A percentile compares a stretch with the other conserved stretches of the same genome.
Conservation (phyloP, 2,888 invertebrate genomes). For the Oscheius sp. region DNA sequence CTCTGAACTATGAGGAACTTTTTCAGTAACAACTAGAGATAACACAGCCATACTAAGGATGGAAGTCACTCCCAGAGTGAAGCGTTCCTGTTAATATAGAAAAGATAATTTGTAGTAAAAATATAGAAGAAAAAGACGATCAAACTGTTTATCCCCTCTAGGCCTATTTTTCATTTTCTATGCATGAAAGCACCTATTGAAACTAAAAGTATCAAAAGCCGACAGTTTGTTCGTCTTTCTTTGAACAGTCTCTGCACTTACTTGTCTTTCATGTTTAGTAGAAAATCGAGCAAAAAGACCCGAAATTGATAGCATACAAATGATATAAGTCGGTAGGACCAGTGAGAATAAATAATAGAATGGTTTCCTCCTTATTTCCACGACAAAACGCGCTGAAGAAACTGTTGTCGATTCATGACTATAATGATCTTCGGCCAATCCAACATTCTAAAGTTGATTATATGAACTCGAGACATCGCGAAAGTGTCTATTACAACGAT, state of each 20-base stretch:
- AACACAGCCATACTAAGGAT: conserved; percentile 63
- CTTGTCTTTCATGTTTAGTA: conserved; percentile 60
- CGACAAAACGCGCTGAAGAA: conserved; percentile 47
- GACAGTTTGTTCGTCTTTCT: too few relatives aligned
- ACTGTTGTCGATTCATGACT: conserved; percentile 57
- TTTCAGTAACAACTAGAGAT: conserved; percentile 62
- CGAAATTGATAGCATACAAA: conserved; percentile 58
- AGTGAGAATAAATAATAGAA: conserved; percentile 59
- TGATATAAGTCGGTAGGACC: conserved; percentile 61
- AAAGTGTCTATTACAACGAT: conserved; percentile 7
- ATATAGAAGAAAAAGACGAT: too few relatives aligned
- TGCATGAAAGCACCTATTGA: too few relatives aligned
- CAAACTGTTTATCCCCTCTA: too few relatives aligned
- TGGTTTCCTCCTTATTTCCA: conserved; percentile 57
- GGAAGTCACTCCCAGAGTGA: conserved; percentile 64
- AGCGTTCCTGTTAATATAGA: conserved; percentile 59
- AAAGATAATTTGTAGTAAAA: too few relatives aligned
- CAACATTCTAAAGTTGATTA: conserved; percentile 41
- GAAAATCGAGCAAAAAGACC: conserved; percentile 63
- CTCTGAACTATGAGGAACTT: conserved; percentile 63
- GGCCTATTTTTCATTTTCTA: too few relatives aligned
- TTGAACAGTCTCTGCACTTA: too few relatives aligned
- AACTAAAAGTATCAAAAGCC: background rate
- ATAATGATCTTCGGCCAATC: conserved; percentile 45
- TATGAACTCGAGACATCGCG: too few relatives aligned